phyloP scores from a whole-genome alignment of 2,113 vertebrate species.

The Strix uralensis region DNA sequence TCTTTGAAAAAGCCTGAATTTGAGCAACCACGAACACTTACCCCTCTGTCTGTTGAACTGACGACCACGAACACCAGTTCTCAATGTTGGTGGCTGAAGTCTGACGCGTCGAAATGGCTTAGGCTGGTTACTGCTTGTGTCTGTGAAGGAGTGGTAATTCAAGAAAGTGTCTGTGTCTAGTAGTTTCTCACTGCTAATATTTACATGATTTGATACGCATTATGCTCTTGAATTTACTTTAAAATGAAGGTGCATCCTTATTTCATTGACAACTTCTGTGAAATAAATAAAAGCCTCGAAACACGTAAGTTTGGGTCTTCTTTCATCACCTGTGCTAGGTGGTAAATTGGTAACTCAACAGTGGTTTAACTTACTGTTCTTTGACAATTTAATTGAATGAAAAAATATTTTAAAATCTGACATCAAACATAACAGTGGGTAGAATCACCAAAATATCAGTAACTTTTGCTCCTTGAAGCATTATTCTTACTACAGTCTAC shows the following conservation, averaged over 20 bases:
- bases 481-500: background rate
- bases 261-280: background rate
- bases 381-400: background rate
- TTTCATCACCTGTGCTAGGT: background rate
- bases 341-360: background rate
- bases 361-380: background rate
- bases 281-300: conserved; percentile 29
- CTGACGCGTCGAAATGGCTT: conserved; percentile 82
- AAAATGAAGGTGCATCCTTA: background rate
- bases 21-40: conserved; percentile 4
- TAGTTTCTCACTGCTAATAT: background rate
- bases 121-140: conserved; percentile 85
- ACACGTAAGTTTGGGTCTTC: background rate
- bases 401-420: background rate
- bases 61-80: conserved; percentile 83
- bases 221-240: background rate
- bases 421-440: background rate
- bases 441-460: background rate
- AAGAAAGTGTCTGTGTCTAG: background rate
- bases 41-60: conserved; percentile 84
- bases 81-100: conserved; percentile 85
- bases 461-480: background rate
- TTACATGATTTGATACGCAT: background rate
- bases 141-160: conserved; percentile 55
- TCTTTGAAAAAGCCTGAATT: background rate